phyloP scores from a whole-genome alignment of 1,140 invertebrate genomes.

The Ceratina calcarata region DNA sequence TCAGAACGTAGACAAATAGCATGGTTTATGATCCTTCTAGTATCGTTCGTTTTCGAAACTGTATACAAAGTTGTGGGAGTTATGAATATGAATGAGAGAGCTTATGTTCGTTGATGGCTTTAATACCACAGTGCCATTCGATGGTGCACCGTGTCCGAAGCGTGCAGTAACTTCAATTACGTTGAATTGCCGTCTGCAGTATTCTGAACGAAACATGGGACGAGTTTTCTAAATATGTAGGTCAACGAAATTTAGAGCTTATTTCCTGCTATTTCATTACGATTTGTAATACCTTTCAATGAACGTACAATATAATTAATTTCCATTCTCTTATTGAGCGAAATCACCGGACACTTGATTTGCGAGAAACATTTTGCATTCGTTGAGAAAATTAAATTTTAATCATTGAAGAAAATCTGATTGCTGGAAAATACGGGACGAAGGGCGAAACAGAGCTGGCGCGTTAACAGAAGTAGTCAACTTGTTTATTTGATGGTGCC shows the following conservation, averaged over 20 bases:
- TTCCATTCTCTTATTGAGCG: neutral
- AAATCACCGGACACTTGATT: neutral
- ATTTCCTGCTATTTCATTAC: neutral
- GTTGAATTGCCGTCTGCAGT: neutral
- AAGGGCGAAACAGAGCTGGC: constrained; percentile 59
- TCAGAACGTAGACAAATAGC: neutral
- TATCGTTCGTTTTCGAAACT: neutral
- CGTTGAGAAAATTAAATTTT: too few relatives aligned
- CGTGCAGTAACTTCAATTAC: constrained; percentile 3
- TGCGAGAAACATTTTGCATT: too few relatives aligned
- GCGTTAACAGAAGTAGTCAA: constrained; percentile 79
- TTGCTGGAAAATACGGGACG: constrained; percentile 17
- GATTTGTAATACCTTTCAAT: neutral
- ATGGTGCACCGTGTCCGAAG: neutral
- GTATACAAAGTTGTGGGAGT: neutral
- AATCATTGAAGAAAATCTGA: constrained; percentile 31
- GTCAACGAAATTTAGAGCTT: neutral
- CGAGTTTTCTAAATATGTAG: neutral
- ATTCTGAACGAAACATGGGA: neutral
- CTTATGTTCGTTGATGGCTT: constrained; percentile 18
- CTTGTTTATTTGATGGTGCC: constrained; percentile 82
- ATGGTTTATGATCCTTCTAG: neutral
- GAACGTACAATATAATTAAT: too few relatives aligned
- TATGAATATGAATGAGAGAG: constrained; percentile 45
- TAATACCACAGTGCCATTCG: constrained; percentile 5